Evolutionary conservation across 2,113 vertebrate species (phyloP).

Genomic region (Cisticola juncidis): DNA sequence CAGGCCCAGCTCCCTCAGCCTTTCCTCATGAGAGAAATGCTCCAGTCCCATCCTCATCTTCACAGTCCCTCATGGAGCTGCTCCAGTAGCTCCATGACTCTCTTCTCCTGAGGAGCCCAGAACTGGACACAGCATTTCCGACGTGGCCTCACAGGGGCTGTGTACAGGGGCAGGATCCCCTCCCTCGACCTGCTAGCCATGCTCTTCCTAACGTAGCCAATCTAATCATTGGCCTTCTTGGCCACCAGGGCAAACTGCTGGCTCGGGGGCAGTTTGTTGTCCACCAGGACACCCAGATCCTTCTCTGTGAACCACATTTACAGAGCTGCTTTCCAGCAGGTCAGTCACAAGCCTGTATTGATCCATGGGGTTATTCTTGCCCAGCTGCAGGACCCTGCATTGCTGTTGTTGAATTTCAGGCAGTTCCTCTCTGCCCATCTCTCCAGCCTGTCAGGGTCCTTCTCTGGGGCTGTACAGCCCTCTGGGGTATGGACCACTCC

Average conservation of each 20-base stretch:
- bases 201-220: too few species aligned
- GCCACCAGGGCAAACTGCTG: not conserved
- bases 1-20: not conserved
- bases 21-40: not conserved
- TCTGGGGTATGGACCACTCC: accelerated
- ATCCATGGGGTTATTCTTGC: accelerated
- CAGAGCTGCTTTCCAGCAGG: not conserved
- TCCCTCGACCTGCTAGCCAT: accelerated
- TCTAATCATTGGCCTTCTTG: not conserved
- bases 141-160: too few species aligned
- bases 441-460: accelerated
- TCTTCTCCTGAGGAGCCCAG: not conserved
- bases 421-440: not conserved
- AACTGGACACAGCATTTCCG: not conserved
- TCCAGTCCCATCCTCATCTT: not conserved
- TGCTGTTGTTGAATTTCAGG: not conserved
- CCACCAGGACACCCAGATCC: not conserved
- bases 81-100: not conserved
- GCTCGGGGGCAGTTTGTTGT: not conserved
- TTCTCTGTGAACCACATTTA: not conserved
- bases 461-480: not conserved
- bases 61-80: too few species aligned
- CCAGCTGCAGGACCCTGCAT: not conserved
- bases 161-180: not conserved
- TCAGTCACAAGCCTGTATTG: accelerated